Evolutionary conservation across 2,797 vertebrate genomes (phyloP).

Genomic region (Cossypha dichroa): DNA sequence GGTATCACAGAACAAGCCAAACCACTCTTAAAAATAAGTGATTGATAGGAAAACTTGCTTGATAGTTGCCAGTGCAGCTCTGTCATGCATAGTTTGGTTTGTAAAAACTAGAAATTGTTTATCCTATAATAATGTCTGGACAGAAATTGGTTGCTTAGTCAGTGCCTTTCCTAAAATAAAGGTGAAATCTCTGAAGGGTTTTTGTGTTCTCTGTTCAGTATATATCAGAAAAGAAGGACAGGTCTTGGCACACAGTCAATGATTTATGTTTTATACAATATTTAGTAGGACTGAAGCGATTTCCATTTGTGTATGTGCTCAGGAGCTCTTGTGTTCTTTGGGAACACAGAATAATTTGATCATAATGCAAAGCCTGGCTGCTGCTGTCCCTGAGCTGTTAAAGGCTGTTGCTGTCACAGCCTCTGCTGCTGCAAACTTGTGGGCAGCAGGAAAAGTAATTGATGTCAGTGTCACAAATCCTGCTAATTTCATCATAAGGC

Average conservation of each 20-base stretch:
- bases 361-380: not conserved
- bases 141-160: conserved; percentile 31
- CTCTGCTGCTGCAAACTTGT: conserved; percentile 9
- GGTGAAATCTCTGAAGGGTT: not conserved
- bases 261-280: conserved; percentile 55
- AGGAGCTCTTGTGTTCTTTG: not conserved
- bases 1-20: not conserved
- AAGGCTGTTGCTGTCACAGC: conserved; percentile 8
- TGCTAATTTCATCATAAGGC: not conserved
- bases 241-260: conserved; percentile 3
- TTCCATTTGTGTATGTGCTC: not conserved
- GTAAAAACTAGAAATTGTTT: conserved; percentile 12
- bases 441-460: not conserved
- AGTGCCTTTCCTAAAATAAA: conserved; percentile 32
- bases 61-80: not conserved
- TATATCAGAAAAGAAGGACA: not conserved
- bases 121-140: not conserved
- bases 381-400: not conserved
- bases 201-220: not conserved
- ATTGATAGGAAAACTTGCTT: not conserved
- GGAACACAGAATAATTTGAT: not conserved
- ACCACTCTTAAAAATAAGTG: not conserved
- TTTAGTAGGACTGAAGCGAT: conserved; percentile 17
- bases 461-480: not conserved
- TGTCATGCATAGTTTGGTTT: not conserved